A percentile compares a stretch with the other conserved stretches of the same genome.
Evolutionary conservation across 1,140 invertebrate genomes (phyloP).

Genomic region (Wiebesia pumilae): DNA sequence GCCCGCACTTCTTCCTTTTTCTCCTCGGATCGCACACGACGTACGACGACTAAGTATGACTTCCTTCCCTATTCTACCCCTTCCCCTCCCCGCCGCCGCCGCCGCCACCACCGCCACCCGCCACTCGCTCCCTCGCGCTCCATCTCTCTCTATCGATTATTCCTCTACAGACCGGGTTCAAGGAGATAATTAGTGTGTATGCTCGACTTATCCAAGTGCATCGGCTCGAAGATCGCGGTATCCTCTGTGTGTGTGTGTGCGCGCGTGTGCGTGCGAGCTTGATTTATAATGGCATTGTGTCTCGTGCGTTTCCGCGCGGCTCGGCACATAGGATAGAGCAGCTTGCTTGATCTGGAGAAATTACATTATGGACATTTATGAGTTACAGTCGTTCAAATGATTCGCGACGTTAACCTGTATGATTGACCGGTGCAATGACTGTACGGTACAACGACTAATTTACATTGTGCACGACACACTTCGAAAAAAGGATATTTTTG

Average conservation of each 20-base stretch:
- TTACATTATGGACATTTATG: neutral
- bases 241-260: conserved; percentile 56
- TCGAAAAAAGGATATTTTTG: too few species aligned
- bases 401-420: conserved; percentile 34
- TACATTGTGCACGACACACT: neutral
- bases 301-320: conserved; percentile 46
- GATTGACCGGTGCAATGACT: conserved; percentile 11
- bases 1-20: conserved; percentile 32
- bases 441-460: neutral
- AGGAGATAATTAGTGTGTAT: conserved; percentile 65
- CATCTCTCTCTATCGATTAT: conserved; percentile 47
- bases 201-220: conserved; percentile 65
- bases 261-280: conserved; percentile 56
- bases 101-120: conserved; percentile 29
- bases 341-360: neutral
- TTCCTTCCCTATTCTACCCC: conserved; percentile 56
- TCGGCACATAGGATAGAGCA: neutral
- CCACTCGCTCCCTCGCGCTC: conserved; percentile 58
- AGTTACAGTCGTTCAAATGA: conserved; percentile 6
- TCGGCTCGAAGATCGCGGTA: conserved; percentile 58
- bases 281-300: conserved; percentile 68
- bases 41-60: neutral
- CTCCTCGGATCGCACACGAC: neutral
- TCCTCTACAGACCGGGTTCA: too few species aligned
- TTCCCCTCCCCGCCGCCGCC: neutral